Conservation (phyloP, 1,140 invertebrate genomes). For the Drosophila sp. region DNA sequence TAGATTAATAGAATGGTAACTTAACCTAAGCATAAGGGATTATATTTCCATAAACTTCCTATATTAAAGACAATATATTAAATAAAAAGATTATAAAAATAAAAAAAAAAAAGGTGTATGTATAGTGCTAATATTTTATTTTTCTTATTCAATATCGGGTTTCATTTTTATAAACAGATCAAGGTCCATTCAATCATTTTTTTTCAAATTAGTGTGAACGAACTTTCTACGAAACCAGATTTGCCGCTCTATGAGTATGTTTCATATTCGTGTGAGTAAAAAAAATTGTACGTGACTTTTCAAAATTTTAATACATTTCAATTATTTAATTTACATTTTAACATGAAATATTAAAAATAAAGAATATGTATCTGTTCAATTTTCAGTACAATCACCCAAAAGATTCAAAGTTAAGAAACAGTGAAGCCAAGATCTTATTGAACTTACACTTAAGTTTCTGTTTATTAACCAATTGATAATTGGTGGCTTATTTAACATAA, state of each 20-base stretch:
- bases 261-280: conserved; percentile 12
- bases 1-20: too few species aligned
- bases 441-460: conserved; percentile 22
- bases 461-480: conserved; percentile 20
- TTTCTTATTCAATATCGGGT: conserved; percentile 12
- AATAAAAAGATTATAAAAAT: too few species aligned
- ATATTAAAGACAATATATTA: too few species aligned
- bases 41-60: too few species aligned
- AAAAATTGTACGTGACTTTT: conserved; percentile 30
- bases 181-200: conserved; percentile 40
- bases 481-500: too few species aligned
- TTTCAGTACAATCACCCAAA: conserved; percentile 27
- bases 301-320: conserved; percentile 19
- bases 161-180: conserved; percentile 31
- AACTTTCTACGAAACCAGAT: conserved; percentile 48
- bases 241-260: conserved; percentile 32
- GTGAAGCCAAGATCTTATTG: conserved; percentile 5
- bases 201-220: conserved; percentile 34
- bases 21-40: too few species aligned
- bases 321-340: conserved; percentile 18
- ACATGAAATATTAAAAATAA: conserved; percentile 8
- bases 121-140: background rate
- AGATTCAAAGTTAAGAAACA: conserved; percentile 24
- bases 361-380: conserved; percentile 1
- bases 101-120: too few species aligned